Base-by-base conservation (phyloP, 1,140 invertebrate genomes). In the Lepidurus packardi region DNA sequence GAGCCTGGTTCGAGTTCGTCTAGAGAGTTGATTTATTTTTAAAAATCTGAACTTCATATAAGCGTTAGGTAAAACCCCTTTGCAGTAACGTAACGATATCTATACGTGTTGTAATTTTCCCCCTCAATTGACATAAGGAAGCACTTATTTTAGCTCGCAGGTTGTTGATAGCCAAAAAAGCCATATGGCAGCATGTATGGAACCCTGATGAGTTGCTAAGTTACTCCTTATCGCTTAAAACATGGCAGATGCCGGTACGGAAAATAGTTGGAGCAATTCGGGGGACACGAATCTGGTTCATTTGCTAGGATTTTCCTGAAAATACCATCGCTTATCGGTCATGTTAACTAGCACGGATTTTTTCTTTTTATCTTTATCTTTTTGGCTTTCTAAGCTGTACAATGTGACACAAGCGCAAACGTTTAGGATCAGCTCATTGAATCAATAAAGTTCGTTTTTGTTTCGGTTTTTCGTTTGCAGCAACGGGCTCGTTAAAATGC, bases 141-240 rank as follows among this genome's bases (percentile, higher is more conserved):
- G 13, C 53, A 65, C 53, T 65, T 65, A 65, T 65, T 65, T 13
- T 21, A 65, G n/a, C 53, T 21, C 7, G 21, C 16, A 65, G 53
- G 53, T 7, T 65, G 53, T 65, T n/a, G 53, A 65, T 65, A 65
- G 53, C 53, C 21, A 65, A 21, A 65, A 21, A 65, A 65, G 53
- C 53, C 53, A 65, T 65, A 65, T 65, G 53, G 53, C 53, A 9
- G 16, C 53, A 65, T 65, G 53, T 65, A 65, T 65, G 16, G 53
- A 65, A 65, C 53, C 53, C 21, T 65, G 53, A 21, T 65, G 53
- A 65, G 53, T 65, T 65, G 53, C 53, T 65, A 65, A 65, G 53
- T 65, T 65, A 65, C 53, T 65, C 21, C 53, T 65, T 65, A 65
- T 65, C 53, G 21, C 21, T 13, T 16, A 65, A 65, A 65, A 65